A percentile compares a stretch with the other conserved stretches of the same genome.
phyloP scores from a whole-genome alignment of 2,113 vertebrate genomes.

The Plecotus auritus region DNA sequence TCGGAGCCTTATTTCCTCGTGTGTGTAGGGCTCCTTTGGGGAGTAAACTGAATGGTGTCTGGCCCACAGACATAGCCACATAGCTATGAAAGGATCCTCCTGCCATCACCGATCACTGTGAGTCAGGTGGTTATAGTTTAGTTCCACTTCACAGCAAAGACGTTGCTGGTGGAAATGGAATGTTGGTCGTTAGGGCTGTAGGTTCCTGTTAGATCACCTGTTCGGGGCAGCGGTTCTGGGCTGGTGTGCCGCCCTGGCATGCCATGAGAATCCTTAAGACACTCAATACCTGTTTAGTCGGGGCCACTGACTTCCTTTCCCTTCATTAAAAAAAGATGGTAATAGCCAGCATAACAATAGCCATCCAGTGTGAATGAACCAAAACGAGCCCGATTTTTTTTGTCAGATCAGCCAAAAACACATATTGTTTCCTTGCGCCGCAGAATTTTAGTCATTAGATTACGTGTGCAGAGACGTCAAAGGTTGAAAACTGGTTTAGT shows the following conservation, averaged over 20 bases:
- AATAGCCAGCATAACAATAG: not conserved
- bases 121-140: not conserved
- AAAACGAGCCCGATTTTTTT: not conserved
- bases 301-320: not conserved
- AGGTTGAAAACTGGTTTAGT: not conserved
- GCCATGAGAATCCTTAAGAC: not conserved
- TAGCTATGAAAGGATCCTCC: not conserved
- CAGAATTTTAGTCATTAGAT: not conserved
- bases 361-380: not conserved
- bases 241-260: not conserved
- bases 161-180: conserved; percentile 12
- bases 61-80: not conserved
- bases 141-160: not conserved
- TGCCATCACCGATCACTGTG: not conserved
- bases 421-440: too few species aligned
- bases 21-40: not conserved
- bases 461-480: not conserved
- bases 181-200: not conserved
- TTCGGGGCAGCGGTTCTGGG: not conserved
- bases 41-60: not conserved
- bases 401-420: not conserved
- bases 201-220: not conserved
- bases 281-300: not conserved
- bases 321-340: not conserved
- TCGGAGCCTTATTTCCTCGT: not conserved